Evolutionary conservation across 2,113 vertebrate species (phyloP).

Genomic region (Rhabdomys dilectus): DNA sequence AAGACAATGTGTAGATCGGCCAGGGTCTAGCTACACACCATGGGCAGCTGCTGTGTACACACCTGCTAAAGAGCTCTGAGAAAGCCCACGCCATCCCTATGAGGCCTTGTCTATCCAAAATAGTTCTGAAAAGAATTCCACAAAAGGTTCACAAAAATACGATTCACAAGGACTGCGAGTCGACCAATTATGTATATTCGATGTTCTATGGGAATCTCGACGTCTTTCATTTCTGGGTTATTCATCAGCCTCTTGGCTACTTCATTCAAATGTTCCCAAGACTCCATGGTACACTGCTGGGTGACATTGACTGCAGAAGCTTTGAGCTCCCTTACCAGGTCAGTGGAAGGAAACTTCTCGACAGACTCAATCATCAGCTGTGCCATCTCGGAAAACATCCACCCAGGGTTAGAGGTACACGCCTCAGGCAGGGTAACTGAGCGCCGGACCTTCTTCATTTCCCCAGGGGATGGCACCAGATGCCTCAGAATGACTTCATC

Average conservation of each 20-base stretch:
- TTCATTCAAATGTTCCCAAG: background rate
- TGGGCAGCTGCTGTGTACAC: background rate
- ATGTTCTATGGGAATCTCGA: background rate
- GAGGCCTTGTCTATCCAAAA: background rate
- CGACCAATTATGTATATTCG: background rate
- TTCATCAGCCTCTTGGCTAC: background rate
- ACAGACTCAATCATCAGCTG: background rate
- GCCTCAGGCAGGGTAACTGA: slow-evolving; percentile 1
- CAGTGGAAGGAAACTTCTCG: background rate
- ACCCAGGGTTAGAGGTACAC: background rate
- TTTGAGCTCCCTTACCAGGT: background rate
- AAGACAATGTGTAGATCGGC: background rate
- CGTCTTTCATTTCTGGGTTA: background rate
- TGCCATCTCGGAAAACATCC: background rate
- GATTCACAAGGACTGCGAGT: background rate
- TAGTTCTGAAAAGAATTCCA: background rate
- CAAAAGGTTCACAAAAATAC: fast-evolving
- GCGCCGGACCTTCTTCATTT: background rate
- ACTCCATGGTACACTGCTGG: background rate
- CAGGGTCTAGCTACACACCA: background rate
- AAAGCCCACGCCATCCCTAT: background rate
- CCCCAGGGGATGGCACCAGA: background rate
- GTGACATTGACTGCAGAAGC: background rate
- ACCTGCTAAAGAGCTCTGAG: background rate
- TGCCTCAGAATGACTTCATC: background rate